Percentiles rank a stretch among this genome's conserved stretches.
These are phyloP conservation scores for Lerista edwardsae DNA, from an alignment of 2,797 vertebrate genomes.

Conservation along the genomic window DNA sequence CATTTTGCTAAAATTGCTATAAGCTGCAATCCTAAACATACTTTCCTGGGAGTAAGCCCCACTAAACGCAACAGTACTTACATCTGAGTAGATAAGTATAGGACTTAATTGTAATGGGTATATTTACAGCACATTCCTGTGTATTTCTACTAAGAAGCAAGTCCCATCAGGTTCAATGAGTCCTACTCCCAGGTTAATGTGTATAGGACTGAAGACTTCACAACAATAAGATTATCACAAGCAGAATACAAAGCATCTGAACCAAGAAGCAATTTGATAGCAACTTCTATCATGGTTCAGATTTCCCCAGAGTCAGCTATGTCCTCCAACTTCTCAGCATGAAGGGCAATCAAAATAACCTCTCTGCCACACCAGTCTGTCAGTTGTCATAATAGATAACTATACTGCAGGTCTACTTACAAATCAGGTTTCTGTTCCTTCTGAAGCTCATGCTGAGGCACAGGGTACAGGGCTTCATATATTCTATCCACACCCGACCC, in stretches of 20 bases:
- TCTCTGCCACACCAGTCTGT: not conserved
- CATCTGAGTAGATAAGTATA: too few relatives aligned
- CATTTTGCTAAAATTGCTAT: not conserved
- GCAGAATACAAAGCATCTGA: not conserved
- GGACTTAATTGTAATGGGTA: too few relatives aligned
- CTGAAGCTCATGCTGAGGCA: constrained; percentile 67
- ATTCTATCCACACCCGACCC: constrained; percentile 70
- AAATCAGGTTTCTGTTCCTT: constrained; percentile 79
- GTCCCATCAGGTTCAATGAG: too few relatives aligned
- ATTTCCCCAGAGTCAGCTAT: not conserved
- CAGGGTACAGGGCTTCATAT: constrained; percentile 78
- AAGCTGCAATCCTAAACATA: not conserved
- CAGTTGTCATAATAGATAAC: not conserved
- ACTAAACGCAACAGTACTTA: too few relatives aligned
- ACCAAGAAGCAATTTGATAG: not conserved
- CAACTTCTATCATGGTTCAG: not conserved
- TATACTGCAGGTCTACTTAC: constrained; percentile 67
- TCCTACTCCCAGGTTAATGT: too few relatives aligned
- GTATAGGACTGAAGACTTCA: too few relatives aligned
- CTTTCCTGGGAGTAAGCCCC: too few relatives aligned
- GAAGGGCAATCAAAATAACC: not conserved
- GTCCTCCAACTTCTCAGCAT: not conserved
- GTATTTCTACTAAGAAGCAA: too few relatives aligned
- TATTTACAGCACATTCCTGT: not conserved
- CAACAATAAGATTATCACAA: not conserved